Evolutionary conservation across 2,888 invertebrate species (phyloP).

Genomic region (Apodemia hepburni): DNA sequence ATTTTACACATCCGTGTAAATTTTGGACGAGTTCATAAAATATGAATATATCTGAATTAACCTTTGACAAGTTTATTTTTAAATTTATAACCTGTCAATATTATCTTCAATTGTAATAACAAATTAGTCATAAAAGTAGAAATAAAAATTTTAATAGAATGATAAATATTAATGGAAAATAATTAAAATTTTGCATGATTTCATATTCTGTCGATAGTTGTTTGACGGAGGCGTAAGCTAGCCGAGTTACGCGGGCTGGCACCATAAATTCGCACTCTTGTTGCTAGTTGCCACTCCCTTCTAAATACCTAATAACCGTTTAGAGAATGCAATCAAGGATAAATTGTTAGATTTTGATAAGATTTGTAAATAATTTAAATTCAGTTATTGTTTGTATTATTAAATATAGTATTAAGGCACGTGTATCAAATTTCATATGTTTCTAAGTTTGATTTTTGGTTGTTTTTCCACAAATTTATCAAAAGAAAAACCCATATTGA

Average conservation of each 20-base stretch:
- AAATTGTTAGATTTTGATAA: slow-evolving; percentile 30
- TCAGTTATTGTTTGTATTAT: slow-evolving; percentile 7
- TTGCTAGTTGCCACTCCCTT: slow-evolving; percentile 25
- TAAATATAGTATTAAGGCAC: too few relatives aligned
- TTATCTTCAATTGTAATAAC: not conserved
- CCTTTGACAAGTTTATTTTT: slow-evolving; percentile 9
- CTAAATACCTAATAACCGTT: slow-evolving; percentile 27
- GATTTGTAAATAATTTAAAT: slow-evolving; percentile 18
- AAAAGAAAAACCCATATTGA: too few relatives aligned
- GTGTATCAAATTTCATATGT: too few relatives aligned
- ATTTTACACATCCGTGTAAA: not conserved
- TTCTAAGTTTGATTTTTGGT: too few relatives aligned
- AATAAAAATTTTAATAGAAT: not conserved
- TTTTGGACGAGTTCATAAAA: not conserved
- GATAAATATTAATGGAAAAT: not conserved
- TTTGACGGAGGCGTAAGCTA: slow-evolving; percentile 16
- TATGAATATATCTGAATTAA: not conserved
- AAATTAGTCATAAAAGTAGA: not conserved
- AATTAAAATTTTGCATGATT: not conserved
- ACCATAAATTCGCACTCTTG: slow-evolving; percentile 28
- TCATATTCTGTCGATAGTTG: slow-evolving; percentile 9
- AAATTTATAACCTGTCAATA: not conserved
- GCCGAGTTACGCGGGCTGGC: slow-evolving; percentile 6
- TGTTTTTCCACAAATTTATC: too few relatives aligned
- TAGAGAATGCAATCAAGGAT: slow-evolving; percentile 30